Base-by-base conservation (phyloP, 2,113 vertebrate genomes). In the Hystrix cristata region DNA sequence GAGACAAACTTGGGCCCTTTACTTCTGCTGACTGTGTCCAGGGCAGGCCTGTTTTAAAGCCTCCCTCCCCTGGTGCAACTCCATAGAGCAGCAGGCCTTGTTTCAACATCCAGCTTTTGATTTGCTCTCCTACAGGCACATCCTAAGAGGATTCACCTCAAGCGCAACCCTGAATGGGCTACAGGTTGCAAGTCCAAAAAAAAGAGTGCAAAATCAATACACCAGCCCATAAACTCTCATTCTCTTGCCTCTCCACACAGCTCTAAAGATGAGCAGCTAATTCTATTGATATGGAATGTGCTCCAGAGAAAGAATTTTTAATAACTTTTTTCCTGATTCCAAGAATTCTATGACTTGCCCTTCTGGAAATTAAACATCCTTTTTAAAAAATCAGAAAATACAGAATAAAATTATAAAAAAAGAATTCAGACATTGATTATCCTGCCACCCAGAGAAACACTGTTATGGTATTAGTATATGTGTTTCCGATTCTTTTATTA, bases 341-440 rank as follows among this genome's bases (percentile, higher is more conserved):
- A 67, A 91, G 10, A 78, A 96, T 9, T 84, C 19, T 53, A 57
- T 92, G 67, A 48, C 65, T 95, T 83, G 14, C 14, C 16, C 43
- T 93, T 76, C 87, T 94, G 51, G 57, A 92, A 27, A 79, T 34
- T 23, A 93, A 72, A 84, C 8, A 74, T 62, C 29, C 6, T 97
- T 48, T 64, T 13, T 87, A 57, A 90, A 96, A 85, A 85, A 94
- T 46, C 6, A 55, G 57, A 87, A 93, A 95, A 85, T 57, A 67
- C 16, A 71, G 29, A 79, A 90, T 76, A 67, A 93, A 92, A 64
- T 71, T 15, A n/a, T 53, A 91, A 89, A 72, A 67, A 94, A 88
- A 82, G 0, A 97, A 91, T 59, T 74, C 55, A 92, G 92, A 93
- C 25, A 80, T 7, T 18, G 55, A 81, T 85, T 92, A 71, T 71